These are phyloP conservation scores for Lasius fuliginosus DNA, from an alignment of 2,888 invertebrate genomes.

Conservation along the genomic window DNA sequence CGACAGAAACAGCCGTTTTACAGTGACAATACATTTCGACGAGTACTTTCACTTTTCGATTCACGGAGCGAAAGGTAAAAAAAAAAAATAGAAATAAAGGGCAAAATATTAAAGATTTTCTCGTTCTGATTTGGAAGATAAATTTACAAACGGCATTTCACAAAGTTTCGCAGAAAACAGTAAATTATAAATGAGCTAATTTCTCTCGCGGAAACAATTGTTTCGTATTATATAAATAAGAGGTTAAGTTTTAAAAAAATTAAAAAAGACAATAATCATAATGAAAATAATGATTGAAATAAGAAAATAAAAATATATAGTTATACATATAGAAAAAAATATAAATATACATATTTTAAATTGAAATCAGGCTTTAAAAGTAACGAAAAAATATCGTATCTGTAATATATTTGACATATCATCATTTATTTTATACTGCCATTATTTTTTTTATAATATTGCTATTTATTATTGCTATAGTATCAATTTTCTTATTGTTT, in stretches of 20 bases:
- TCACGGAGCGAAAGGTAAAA: background rate
- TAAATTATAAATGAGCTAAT: slow-evolving; percentile 8
- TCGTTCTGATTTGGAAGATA: background rate
- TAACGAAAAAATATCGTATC: background rate
- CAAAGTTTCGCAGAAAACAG: background rate
- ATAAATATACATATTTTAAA: background rate
- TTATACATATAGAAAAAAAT: background rate
- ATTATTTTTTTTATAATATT: background rate
- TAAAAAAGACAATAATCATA: background rate
- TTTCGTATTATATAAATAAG: background rate
- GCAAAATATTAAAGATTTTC: background rate
- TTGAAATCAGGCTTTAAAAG: background rate
- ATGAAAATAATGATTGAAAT: background rate
- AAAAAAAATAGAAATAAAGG: slow-evolving; percentile 8
- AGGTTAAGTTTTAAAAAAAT: background rate
- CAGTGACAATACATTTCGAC: slow-evolving; percentile 49
- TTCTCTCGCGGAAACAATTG: background rate
- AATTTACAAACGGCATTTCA: background rate
- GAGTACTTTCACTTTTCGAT: slow-evolving; percentile 48
- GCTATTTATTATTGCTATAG: background rate
- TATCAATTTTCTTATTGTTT: background rate
- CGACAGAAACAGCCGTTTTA: slow-evolving; percentile 32
- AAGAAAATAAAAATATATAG: background rate
- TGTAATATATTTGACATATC: background rate
- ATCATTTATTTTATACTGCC: background rate